Evolutionary conservation across 2,888 invertebrate genomes (phyloP).

Genomic region (Trissonchulus sp.): DNA sequence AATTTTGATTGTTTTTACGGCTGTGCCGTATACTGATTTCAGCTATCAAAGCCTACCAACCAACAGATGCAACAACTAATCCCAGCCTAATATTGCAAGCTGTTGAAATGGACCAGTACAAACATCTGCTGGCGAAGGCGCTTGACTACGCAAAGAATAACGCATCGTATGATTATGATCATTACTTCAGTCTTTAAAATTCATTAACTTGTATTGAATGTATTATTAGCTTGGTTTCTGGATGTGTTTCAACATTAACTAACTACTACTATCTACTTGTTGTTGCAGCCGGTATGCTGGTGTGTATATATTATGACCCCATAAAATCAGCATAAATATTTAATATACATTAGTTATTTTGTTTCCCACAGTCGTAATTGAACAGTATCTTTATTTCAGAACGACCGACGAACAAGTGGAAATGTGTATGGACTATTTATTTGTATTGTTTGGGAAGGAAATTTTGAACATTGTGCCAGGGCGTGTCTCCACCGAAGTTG

Average conservation of each 20-base stretch:
- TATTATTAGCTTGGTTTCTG: too few relatives aligned
- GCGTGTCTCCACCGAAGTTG: constrained; percentile 90
- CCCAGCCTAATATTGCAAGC: constrained; percentile 93
- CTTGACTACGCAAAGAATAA: constrained; percentile 71
- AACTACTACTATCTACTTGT: too few relatives aligned
- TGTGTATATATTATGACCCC: too few relatives aligned
- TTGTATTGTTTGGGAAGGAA: constrained; percentile 90
- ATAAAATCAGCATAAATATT: too few relatives aligned
- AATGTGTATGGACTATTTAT: constrained; percentile 83
- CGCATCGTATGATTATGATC: constrained; percentile 60
- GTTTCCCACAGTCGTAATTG: not conserved
- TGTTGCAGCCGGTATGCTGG: too few relatives aligned
- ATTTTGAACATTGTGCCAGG: constrained; percentile 96
- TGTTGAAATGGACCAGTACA: constrained; percentile 86
- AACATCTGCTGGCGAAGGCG: constrained; percentile 78
- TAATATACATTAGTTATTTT: constrained; percentile 22
- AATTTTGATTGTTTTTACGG: too few relatives aligned
- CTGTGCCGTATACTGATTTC: too few relatives aligned
- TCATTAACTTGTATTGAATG: too few relatives aligned
- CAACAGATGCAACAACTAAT: constrained; percentile 98
- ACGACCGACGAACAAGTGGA: constrained; percentile 67
- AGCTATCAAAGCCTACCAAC: constrained; percentile 94
- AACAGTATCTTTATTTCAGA: constrained; percentile 56
- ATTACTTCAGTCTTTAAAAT: too few relatives aligned
- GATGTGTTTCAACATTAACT: too few relatives aligned